A percentile compares a stretch with the other conserved stretches of the same genome.
phyloP scores from a whole-genome alignment of 1,140 invertebrate species.

The fruit fly (Drosophila melanogaster) region DNA sequence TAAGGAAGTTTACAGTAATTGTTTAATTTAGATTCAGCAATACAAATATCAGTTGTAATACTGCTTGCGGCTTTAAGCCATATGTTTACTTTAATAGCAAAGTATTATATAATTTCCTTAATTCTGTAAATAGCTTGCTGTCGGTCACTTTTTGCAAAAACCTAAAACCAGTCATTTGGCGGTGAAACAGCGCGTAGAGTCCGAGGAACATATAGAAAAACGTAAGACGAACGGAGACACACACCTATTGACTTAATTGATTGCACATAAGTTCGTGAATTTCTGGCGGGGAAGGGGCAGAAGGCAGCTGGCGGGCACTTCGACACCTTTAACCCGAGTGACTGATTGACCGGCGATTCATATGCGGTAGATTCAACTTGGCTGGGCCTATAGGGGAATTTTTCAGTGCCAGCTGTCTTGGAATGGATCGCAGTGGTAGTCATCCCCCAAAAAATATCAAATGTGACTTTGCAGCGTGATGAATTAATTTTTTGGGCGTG shows the following conservation, averaged over 20 bases:
- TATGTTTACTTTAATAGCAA: background rate
- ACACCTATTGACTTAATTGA: constrained; percentile 77
- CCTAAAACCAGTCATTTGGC: constrained; percentile 16
- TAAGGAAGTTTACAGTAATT: background rate
- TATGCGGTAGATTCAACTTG: constrained; percentile 63
- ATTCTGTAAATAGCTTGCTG: background rate
- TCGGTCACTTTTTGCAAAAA: constrained; percentile 1
- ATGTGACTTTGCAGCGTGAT: constrained; percentile 50
- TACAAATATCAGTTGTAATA: background rate
- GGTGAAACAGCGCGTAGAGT: constrained; percentile 24
- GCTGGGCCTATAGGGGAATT: constrained; percentile 38
- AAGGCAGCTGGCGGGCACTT: constrained; percentile 34
- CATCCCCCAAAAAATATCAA: constrained; percentile 62
- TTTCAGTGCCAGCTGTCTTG: constrained; percentile 51
- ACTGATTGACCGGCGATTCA: constrained; percentile 16
- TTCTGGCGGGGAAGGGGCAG: constrained; percentile 24
- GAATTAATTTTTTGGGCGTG: constrained; percentile 69
- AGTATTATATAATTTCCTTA: constrained; percentile 8
- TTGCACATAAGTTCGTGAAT: constrained; percentile 61
- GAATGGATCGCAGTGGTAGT: constrained; percentile 7
- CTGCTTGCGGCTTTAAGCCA: background rate
- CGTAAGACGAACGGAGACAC: constrained; percentile 33
- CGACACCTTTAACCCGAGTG: constrained; percentile 64
- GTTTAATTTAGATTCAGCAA: too few relatives aligned
- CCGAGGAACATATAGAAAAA: constrained; percentile 11